Base-by-base conservation (phyloP, 2,797 vertebrate species). In the Malurus splendens region DNA sequence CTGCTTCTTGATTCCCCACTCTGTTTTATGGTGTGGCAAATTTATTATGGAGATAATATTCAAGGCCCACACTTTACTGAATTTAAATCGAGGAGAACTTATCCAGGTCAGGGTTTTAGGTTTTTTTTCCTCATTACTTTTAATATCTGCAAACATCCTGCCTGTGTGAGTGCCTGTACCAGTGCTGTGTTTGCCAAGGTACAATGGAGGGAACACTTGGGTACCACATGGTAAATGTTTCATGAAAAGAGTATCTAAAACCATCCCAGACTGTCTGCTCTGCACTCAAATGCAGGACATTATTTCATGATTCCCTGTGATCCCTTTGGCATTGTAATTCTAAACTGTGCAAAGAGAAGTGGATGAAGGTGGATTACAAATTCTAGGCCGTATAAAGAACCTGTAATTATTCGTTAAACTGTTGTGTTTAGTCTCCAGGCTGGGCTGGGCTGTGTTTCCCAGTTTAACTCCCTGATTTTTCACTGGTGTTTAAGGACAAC, bases 371-470 rank as follows among this genome's bases (percentile, higher is more conserved):
- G 75, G 90, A 94, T 95, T 96, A 94, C 90, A 92, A 77, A 87
- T 77, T 75, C 68, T 82, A 74, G 87, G 33, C 93, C 18, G 1
- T 80, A 71, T 66, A 93, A 95, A 94, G 82, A 92, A 87, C 88
- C 80, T 88, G 70, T 83, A 92, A 90, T 92, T 94, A 94, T 93
- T 93, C 90, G 94, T 92, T 95, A 94, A 96, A 95, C 90, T 66
- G 91, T 80, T 77, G 79, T 90, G 79, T 93, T 93, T 86, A 77
- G 93, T 87, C 91, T 82, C 75, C 85, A 48, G 90, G 45, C 90
- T 71, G 76, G 88, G 82, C 84, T 90, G 39, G 64, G 80, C 75
- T 44, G 59, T 38, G 79, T 59, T 90, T 90, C 76, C 82, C 91
- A 79, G 62, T 91, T 79, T 72, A 60, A 71, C 88, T 94, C 91